phyloP scores from a whole-genome alignment of 2,888 invertebrate species.

The Diabrotica balteata region DNA sequence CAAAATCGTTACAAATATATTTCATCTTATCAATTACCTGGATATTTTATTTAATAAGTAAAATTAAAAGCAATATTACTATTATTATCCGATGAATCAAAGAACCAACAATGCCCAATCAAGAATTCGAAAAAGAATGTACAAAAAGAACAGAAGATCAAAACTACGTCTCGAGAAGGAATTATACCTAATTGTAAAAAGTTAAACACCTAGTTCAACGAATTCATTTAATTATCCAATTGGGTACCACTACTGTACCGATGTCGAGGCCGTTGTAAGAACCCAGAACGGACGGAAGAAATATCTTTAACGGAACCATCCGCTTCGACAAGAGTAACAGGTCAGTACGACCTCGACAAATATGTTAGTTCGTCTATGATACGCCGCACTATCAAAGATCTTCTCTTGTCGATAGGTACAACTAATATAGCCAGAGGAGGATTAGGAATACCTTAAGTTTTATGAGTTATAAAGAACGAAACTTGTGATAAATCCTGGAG shows the following conservation, averaged over 20 bases:
- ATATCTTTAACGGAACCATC: constrained; percentile 19
- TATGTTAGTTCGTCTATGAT: constrained; percentile 20
- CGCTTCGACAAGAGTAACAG: constrained; percentile 12
- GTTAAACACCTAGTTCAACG: no score
- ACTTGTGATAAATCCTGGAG: background rate
- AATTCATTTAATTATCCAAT: no score
- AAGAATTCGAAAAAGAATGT: no score
- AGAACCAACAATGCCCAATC: no score
- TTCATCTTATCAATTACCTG: no score
- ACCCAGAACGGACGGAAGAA: constrained; percentile 16
- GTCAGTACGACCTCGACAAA: constrained; percentile 27
- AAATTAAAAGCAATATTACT: no score
- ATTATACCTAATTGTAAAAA: no score
- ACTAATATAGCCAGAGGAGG: background rate
- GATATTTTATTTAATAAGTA: no score
- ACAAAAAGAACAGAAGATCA: no score
- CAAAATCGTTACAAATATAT: no score
- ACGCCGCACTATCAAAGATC: constrained; percentile 7
- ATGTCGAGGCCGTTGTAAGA: constrained; percentile 10
- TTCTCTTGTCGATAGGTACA: background rate
- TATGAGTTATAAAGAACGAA: background rate
- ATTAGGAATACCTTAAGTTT: background rate
- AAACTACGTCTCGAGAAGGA: no score
- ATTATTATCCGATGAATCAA: no score
- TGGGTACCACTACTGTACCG: constrained; percentile 5